These are phyloP conservation scores for Galeruca laticollis DNA, from an alignment of 2,888 invertebrate species.

Conservation along the genomic window DNA sequence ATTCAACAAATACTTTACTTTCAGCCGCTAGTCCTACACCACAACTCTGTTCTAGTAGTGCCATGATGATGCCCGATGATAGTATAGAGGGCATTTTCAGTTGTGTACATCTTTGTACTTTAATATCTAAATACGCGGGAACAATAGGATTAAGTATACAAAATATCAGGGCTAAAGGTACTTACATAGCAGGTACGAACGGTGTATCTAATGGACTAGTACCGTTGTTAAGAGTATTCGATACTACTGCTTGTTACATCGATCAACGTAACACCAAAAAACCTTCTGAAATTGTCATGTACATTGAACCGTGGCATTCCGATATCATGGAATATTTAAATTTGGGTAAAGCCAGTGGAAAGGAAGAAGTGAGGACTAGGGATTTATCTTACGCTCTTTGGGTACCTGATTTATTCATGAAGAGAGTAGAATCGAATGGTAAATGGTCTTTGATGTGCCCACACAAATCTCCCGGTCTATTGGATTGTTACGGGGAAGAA, in stretches of 20 bases:
- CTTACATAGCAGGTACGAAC: conserved; percentile 93
- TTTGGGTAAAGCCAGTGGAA: conserved; percentile 88
- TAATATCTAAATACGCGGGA: conserved; percentile 96
- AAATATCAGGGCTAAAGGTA: conserved; percentile 89
- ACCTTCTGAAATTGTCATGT: conserved; percentile 97
- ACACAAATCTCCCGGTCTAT: conserved; percentile 88
- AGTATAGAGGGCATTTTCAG: conserved; percentile 96
- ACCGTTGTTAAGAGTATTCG: conserved; percentile 95
- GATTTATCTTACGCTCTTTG: conserved; percentile 97
- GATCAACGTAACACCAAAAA: conserved; percentile 98
- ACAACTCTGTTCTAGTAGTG: conserved; percentile 95
- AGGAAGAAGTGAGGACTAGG: conserved; percentile 93
- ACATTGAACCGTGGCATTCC: conserved; percentile 99
- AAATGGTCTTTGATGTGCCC: conserved; percentile 99
- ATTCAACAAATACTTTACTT: conserved; percentile 97
- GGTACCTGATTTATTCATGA: conserved; percentile 99
- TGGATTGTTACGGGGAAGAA: conserved; percentile 94
- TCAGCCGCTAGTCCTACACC: conserved; percentile 92
- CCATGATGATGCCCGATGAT: conserved; percentile 94
- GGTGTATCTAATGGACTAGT: conserved; percentile 96
- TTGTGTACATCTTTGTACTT: conserved; percentile 91
- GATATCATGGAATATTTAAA: conserved; percentile 96
- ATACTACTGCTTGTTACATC: conserved; percentile 95
- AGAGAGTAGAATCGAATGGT: conserved; percentile 85
- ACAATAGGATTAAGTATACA: conserved; percentile 98